Evolutionary conservation across 1,140 invertebrate genomes (phyloP), one percentile per base, ranked within the genome.

Genomic region (Conus betulinus): DNA sequence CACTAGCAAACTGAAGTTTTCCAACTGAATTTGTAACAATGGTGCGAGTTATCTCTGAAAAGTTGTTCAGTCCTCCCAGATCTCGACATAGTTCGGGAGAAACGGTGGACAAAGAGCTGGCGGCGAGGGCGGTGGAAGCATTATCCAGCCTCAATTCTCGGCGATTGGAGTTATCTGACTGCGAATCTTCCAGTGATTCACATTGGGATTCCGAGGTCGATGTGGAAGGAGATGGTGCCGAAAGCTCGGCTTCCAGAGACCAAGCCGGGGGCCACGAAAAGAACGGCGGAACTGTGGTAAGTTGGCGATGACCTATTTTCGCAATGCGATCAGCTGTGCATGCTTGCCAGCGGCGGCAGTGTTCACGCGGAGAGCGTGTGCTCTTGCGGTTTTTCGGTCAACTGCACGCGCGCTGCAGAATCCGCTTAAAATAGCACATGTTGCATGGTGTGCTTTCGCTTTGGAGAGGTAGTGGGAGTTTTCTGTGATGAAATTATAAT

Each of bases 81-180:
- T 92, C 91, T 82, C 89, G 92, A 27, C 92, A 93, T 84, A 92
- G 90, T 71, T 93, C 92, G 23, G 92, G 92, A 23, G 92, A 93
- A 57, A 90, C 91, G 84, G 85, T 90, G 85, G 92, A 93, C 87
- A 85, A 88, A 85, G 90, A 92, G 76, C 87, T 91, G 1, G 92
- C 90, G 6, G 87, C 88, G 79, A 89, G 91, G 78, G 87, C 91
- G 0, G 84, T 88, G 15, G 63, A 88, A n/a, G 88, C 90, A 23
- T 74, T 90, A 27, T 88, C 89, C 23, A 67, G 67, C 39, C 63
- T 88, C 5, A 86, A 87, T 4, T 55, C 79, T 25, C 84, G 87
- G 60, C 81, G 88, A 7, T 67, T 89, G 57, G 88, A 89, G 13
- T 52, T 81, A 1, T 83, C 89, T 0, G 90, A 91, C 25, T 90